Evolutionary conservation across 2,797 vertebrate genomes (phyloP).

Genomic region (Neopelma chrysocephalum): DNA sequence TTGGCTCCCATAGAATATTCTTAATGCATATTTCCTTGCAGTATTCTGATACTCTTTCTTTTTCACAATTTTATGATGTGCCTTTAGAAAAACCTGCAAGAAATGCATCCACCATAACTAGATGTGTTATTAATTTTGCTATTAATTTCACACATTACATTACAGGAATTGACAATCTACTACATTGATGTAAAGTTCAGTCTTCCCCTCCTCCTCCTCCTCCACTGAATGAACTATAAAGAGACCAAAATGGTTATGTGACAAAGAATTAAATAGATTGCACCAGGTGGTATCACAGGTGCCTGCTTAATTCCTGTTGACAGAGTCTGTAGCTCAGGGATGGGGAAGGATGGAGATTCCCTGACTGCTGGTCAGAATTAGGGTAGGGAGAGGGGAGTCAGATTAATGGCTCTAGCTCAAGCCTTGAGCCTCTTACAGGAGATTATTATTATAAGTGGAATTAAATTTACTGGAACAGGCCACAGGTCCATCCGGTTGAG

Average conservation of each 20-base stretch:
- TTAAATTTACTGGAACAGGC: constrained; percentile 31
- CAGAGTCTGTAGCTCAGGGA: neutral
- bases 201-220: neutral
- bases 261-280: constrained; percentile 56
- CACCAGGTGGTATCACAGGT: constrained; percentile 38
- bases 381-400: constrained; percentile 25
- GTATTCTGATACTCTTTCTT: neutral
- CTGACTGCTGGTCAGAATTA: constrained; percentile 40
- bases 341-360: constrained; percentile 16
- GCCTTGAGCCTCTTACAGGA: constrained; percentile 44
- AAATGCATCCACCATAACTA: neutral
- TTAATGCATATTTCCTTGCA: neutral
- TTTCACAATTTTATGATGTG: neutral
- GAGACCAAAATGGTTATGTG: constrained; percentile 46
- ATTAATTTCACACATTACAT: neutral
- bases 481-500: neutral
- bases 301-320: constrained; percentile 50
- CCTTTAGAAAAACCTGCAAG: neutral
- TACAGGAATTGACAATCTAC: neutral
- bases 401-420: constrained; percentile 51
- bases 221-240: constrained; percentile 32
- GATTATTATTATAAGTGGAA: constrained; percentile 67
- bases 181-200: neutral
- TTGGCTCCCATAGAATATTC: neutral
- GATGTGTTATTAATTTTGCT: neutral